Conservation (phyloP, 2,888 invertebrate species). For the Drosophila aldrichi region DNA sequence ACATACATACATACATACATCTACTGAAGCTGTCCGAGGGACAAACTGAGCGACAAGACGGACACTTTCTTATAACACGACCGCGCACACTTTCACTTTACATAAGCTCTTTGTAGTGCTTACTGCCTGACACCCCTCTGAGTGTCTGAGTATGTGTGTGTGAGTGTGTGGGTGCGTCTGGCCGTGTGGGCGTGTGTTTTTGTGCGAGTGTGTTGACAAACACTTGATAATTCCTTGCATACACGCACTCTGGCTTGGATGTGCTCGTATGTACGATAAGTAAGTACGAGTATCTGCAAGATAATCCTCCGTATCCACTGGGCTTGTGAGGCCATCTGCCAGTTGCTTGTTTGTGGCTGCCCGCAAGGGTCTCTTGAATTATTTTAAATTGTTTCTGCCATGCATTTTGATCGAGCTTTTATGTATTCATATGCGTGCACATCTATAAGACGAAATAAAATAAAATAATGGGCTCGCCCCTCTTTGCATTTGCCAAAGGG, state of each 20-base stretch:
- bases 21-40: slow-evolving; percentile 44
- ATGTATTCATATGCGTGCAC: slow-evolving; percentile 66
- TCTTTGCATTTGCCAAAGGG: slow-evolving; percentile 43
- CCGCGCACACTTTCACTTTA: slow-evolving; percentile 74
- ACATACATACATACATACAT: too few species aligned
- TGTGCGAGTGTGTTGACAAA: slow-evolving; percentile 64
- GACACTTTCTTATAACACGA: slow-evolving; percentile 75
- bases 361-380: slow-evolving; percentile 74
- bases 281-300: slow-evolving; percentile 60
- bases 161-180: slow-evolving; percentile 1
- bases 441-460: slow-evolving; percentile 50
- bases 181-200: slow-evolving; percentile 17
- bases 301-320: slow-evolving; percentile 50
- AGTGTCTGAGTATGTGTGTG: slow-evolving; percentile 19
- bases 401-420: slow-evolving; percentile 53
- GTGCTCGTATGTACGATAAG: slow-evolving; percentile 40
- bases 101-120: slow-evolving; percentile 73
- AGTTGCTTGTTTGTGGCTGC: slow-evolving; percentile 51
- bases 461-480: slow-evolving; percentile 46
- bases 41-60: slow-evolving; percentile 28
- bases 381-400: slow-evolving; percentile 74
- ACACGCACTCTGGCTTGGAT: slow-evolving; percentile 68
- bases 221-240: slow-evolving; percentile 78
- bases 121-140: slow-evolving; percentile 49
- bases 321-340: slow-evolving; percentile 43